A percentile compares a stretch with the other conserved stretches of the same genome.
These are phyloP conservation scores for Phasianus colchicus DNA, from an alignment of 2,113 vertebrate species.

Conservation along the genomic window DNA sequence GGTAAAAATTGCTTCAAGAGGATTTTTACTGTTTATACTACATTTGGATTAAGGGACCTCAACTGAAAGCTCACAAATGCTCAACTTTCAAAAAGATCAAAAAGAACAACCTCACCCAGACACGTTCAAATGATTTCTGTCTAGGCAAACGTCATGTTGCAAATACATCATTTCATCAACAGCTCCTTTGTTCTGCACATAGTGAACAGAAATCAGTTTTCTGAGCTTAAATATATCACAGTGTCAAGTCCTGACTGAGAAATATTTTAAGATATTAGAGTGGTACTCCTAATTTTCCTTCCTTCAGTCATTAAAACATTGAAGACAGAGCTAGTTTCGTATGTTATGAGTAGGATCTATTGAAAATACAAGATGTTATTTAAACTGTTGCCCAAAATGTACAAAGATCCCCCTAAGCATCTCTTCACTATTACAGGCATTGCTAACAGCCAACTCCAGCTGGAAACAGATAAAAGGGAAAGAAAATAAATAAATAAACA, in stretches of 20 bases:
- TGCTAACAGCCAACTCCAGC: neutral
- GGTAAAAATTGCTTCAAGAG: neutral
- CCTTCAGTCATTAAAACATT: neutral
- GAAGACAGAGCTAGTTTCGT: neutral
- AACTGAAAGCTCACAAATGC: neutral
- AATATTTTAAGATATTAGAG: neutral
- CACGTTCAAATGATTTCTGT: neutral
- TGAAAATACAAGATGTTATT: neutral
- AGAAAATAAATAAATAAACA: neutral
- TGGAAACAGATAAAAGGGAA: neutral
- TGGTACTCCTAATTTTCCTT: neutral
- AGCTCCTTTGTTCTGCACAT: neutral
- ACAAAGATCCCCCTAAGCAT: neutral
- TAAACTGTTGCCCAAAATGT: neutral
- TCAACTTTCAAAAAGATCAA: neutral
- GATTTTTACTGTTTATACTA: neutral
- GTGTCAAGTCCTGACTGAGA: neutral
- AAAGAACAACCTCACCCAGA: neutral
- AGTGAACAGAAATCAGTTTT: neutral
- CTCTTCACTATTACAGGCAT: neutral
- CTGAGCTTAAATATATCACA: neutral
- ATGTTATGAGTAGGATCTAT: neutral
- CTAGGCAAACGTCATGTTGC: neutral
- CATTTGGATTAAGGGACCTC: neutral
- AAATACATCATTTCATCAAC: neutral